Base-by-base conservation (phyloP, 2,888 invertebrate species). In the Sinelater perroti region DNA sequence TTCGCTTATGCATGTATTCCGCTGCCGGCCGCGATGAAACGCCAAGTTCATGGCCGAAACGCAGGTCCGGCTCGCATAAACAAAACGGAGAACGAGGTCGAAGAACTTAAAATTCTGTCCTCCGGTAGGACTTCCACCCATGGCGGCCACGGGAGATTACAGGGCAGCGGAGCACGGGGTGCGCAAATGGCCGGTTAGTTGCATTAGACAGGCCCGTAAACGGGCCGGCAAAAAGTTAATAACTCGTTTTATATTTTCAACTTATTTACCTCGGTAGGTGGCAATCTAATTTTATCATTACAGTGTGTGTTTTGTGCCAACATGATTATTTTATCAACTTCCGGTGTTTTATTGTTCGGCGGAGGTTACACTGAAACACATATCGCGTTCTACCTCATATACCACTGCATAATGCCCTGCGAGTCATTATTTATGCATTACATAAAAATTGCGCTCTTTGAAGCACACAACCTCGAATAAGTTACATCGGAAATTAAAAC, bases 291-390 rank as follows among this genome's bases (percentile, higher is more conserved):
- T 57, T 52, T 57, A 52, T 57, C 57, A 46, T 52, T 57, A 57
- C 30, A 57, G 24, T 33, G 24, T 33, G 46, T 38, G 36, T 56
- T 56, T 52, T 57, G 52, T 57, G 52, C 42, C 47, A 51, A 52
- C 54, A 54, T 38, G 59, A 59, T 59, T 54, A 59, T 51, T 59
- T 59, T 59, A 59, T 59, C 59, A 54, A 54, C 54, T 59, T 59
- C 59, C 59, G 54, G 33, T 54, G 21, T 50, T 54, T 59, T 59
- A 50, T 42, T 59, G 40, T 46, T 20, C 24, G 13, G 40, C 20
- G 36, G 14, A 21, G 24, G 13, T 20, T 24, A 26, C 20, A 40
- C 13, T 40, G 40, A 40, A 40, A 40, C 5, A 40, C 40, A 24
- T 40, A 40, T 40, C 40, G 24, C 40, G 40, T 40, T 40, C 40